Conservation (phyloP, 2,888 invertebrate species). For the Gymnoscelis rufifasciata region DNA sequence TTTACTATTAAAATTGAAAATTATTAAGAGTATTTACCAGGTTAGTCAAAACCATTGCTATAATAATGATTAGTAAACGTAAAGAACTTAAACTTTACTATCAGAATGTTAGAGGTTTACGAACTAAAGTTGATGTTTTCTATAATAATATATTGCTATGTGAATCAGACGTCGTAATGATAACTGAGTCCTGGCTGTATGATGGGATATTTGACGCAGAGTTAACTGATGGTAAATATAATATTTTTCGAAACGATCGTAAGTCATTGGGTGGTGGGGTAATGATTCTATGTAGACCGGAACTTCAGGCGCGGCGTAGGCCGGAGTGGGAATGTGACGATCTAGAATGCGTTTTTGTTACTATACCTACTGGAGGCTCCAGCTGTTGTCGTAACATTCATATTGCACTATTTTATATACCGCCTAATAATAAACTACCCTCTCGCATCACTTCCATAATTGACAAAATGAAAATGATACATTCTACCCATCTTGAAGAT, state of each 20-base stretch:
- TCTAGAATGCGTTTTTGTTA: neutral
- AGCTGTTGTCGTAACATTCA: neutral
- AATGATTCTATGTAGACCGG: neutral
- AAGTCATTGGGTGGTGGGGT: neutral
- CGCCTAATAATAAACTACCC: neutral
- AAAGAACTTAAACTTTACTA: slow-evolving; percentile 17
- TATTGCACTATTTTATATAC: neutral
- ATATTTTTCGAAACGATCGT: neutral
- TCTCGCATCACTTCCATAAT: neutral
- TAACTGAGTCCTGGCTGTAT: neutral
- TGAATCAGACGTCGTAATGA: neutral
- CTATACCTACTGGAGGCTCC: neutral
- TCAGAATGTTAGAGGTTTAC: slow-evolving; percentile 3
- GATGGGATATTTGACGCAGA: neutral
- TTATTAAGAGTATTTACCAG: neutral
- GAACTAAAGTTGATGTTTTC: neutral
- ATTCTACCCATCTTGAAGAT: neutral
- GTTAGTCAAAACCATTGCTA: neutral
- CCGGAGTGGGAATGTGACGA: neutral
- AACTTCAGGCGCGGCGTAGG: neutral
- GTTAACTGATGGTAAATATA: neutral
- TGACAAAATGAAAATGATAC: neutral
- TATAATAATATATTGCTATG: neutral
- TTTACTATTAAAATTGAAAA: too few relatives aligned
- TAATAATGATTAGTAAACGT: neutral